phyloP scores from a whole-genome alignment of 92 coral and sea anemone genomes.

The Heliopora coerulea region DNA sequence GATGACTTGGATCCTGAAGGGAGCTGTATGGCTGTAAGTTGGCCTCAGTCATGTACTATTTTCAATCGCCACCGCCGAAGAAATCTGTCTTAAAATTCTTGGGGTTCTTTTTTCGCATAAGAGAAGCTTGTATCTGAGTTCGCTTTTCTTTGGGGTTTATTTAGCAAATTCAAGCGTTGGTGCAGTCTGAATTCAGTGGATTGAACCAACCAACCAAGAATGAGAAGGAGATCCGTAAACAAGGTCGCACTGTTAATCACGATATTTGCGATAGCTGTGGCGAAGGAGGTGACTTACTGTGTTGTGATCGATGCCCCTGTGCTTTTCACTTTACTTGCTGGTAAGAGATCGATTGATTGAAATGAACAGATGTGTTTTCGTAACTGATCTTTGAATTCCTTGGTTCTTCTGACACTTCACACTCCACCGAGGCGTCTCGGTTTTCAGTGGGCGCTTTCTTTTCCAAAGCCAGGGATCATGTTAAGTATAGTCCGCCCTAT shows the following conservation, averaged over 20 bases:
- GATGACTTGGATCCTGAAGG: slow-evolving; percentile 98
- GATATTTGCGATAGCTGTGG: slow-evolving; percentile 99
- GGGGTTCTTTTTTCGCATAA: slow-evolving; percentile 8
- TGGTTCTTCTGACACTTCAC: too few species aligned
- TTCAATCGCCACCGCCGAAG: not conserved
- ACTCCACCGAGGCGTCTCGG: too few species aligned
- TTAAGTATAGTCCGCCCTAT: too few species aligned
- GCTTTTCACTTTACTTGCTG: slow-evolving; percentile 98
- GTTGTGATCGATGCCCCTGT: slow-evolving; percentile 98
- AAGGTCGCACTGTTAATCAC: slow-evolving; percentile 88
- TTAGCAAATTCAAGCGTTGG: slow-evolving; percentile 96
- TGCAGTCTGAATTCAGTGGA: slow-evolving; percentile 93
- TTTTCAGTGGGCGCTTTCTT: too few species aligned
- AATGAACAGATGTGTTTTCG: too few species aligned
- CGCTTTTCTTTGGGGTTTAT: slow-evolving; percentile 41
- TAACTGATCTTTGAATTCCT: too few species aligned
- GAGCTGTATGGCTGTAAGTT: slow-evolving; percentile 95
- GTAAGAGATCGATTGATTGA: slow-evolving; percentile 54
- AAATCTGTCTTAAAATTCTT: not conserved
- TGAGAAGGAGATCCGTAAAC: slow-evolving; percentile 85
- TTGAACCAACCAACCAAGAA: slow-evolving; percentile 66
- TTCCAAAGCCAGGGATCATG: too few species aligned
- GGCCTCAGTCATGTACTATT: too few species aligned
- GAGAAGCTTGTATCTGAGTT: slow-evolving; percentile 16
- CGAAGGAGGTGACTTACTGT: slow-evolving; percentile 96